Percentiles rank a stretch among this genome's conserved stretches.
phyloP scores from a whole-genome alignment of 2,888 invertebrate genomes.

The Steinernema hermaphroditum region DNA sequence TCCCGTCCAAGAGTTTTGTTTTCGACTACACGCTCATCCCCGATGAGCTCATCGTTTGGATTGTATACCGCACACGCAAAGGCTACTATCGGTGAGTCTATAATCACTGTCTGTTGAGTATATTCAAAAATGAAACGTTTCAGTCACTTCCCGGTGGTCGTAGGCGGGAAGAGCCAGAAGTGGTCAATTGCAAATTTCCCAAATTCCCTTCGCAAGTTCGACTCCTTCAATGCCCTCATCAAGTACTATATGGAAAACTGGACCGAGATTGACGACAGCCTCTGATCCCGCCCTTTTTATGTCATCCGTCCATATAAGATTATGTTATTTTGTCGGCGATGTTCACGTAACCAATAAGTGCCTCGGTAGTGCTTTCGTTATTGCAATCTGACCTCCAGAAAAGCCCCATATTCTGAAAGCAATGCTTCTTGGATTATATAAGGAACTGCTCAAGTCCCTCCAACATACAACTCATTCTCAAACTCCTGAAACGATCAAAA shows the following conservation, averaged over 20 bases:
- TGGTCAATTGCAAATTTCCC: background rate
- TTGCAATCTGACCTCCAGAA: too few species aligned
- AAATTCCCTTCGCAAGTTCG: background rate
- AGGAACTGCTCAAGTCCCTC: too few species aligned
- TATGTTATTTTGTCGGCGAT: too few species aligned
- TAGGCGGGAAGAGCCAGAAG: background rate
- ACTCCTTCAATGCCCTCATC: background rate
- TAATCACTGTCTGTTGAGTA: background rate
- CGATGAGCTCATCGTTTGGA: background rate
- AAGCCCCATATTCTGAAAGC: too few species aligned
- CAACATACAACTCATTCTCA: too few species aligned
- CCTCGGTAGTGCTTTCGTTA: too few species aligned
- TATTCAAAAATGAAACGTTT: too few species aligned
- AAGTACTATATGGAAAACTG: background rate
- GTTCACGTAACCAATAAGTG: too few species aligned
- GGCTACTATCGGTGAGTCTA: background rate
- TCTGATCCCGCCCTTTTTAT: too few species aligned
- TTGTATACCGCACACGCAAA: background rate
- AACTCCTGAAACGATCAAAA: too few species aligned
- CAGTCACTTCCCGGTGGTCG: background rate
- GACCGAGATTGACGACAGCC: background rate
- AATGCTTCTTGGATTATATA: too few species aligned
- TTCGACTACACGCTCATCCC: constrained; percentile 19
- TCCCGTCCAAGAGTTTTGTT: background rate
- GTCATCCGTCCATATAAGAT: too few species aligned